Evolutionary conservation across 2,113 vertebrate species (phyloP).

Genomic region (Penelope pileata): DNA sequence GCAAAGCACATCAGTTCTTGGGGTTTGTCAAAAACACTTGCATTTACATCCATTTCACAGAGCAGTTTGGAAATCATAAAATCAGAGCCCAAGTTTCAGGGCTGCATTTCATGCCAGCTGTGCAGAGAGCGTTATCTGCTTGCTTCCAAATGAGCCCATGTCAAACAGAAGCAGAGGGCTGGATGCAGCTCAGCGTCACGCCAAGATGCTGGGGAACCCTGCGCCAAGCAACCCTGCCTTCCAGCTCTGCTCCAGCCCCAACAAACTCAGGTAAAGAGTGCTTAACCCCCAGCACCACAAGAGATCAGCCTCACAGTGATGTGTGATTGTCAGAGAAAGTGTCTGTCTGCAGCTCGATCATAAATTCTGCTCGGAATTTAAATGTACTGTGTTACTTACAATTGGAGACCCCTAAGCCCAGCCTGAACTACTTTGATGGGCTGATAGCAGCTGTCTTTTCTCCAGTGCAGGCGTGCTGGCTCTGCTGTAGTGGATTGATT

Average conservation of each 20-base stretch:
- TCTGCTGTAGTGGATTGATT: conserved; percentile 10
- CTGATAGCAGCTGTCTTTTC: conserved; percentile 29
- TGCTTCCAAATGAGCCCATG: neutral
- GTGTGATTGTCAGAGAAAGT: neutral
- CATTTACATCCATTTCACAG: neutral
- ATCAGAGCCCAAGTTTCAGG: neutral
- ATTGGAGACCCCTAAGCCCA: neutral
- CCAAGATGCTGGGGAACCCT: neutral
- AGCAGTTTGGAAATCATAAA: neutral
- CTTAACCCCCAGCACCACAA: neutral
- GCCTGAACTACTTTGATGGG: neutral
- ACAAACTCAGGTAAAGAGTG: neutral
- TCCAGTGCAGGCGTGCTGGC: neutral
- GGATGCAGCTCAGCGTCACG: neutral
- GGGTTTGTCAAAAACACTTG: neutral
- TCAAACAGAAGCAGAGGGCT: neutral
- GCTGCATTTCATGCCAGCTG: neutral
- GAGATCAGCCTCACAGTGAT: neutral
- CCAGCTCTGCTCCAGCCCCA: neutral
- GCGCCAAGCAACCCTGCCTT: neutral
- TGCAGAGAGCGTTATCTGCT: neutral
- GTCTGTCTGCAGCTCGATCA: neutral
- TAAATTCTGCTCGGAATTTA: conserved; percentile 16
- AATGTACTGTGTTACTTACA: neutral
- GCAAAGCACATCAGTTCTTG: neutral